Base-by-base conservation (phyloP, 2,113 vertebrate genomes). In the Calidris pugnax region DNA sequence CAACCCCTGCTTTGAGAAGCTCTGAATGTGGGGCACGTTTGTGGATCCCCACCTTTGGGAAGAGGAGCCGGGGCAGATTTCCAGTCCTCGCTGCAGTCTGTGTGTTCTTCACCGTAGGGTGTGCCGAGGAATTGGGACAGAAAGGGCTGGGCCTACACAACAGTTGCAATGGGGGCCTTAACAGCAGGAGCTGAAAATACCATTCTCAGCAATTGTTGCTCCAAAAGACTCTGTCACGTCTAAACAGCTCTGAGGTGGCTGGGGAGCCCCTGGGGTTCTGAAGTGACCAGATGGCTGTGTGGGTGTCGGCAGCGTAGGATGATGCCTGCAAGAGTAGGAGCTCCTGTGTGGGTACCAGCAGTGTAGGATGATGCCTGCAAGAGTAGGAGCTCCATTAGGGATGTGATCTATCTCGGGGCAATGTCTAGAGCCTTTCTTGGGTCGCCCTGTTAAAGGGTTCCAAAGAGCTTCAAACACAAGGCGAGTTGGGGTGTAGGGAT, bases 21-120 rank as follows among this genome's bases (percentile, higher is more conserved):
- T 11, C 43, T 35, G 30, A 12, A 2, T 30, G 35, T 14, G 55
- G 77, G 77, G 27, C 72, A 33, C 8, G 1, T 28, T 57, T 14
- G 11, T 3, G 21, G 66, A 14, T 45, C 75, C 41, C 63, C 35
- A 59, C 4, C 33, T 57, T 63, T 76, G 93, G 66, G 62, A 53
- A 51, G 81, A 91, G 73, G 33, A 63, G 71, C 50, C 37, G 32
- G 1, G 43, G 57, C 37, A 56, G 35, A 14, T 84, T 71, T 48
- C 19, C 50, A 39, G 37, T 48, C 9, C 0, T 12, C 28, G 51
- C 35, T 87, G 74, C 37, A 51, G 5, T 27, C 0, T 26, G 4
- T 22, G 55, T 33, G 3, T 22, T 50, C 59, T n/a, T n/a, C 17
- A 48, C 20, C 20, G 1, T 4, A 5, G 12, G 0, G 6, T 4